Evolutionary conservation across 1,140 invertebrate genomes (phyloP), one percentile per base, ranked within the genome.

Genomic region (Parapsyche elsis): DNA sequence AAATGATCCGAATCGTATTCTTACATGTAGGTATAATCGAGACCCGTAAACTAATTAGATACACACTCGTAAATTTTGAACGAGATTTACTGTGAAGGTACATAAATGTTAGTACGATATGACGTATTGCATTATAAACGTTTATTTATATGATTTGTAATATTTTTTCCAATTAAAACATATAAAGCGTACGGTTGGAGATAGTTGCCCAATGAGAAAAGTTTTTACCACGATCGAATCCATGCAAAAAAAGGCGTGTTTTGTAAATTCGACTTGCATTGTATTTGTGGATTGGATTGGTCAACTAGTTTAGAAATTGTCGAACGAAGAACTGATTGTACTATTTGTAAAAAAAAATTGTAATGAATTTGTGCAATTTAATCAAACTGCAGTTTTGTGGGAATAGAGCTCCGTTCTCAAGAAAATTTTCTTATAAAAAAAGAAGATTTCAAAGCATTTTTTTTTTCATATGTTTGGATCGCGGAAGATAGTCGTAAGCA

Each of bases 131-230:
- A 23, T 30, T 67, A 30, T 67, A 26, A 67, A 26, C 9, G 24
- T 67, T 67, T 67, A 67, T 67, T 19, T 23, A 67, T 53, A 5
- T 53, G 9, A 67, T 26, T 67, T 67, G 64, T 24, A 67, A 67
- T 30, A 30, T 67, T 67, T 53, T n/a, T 67, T 67, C 64, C 24
- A 67, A 67, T 67, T 67, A 67, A 67, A 67, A 38, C 30, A 38
- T 38, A 38, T 38, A 38, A 38, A 38, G 30, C 30, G 30, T 38
- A 38, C 30, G 7, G 2, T 38, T 38, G 30, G 30, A 38, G 30
- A 38, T 38, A 38, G 30, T 38, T 38, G 30, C 30, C 7, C 64
- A 67, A 26, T 23, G 12, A 21, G 64, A 67, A 67, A 53, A 53
- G 16, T 14, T 14, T 16, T 16, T 16, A 5, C 49, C 49, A 53